These are phyloP conservation scores for Drosophila kanekoi DNA, from an alignment of 2,888 invertebrate genomes.

Conservation along the genomic window DNA sequence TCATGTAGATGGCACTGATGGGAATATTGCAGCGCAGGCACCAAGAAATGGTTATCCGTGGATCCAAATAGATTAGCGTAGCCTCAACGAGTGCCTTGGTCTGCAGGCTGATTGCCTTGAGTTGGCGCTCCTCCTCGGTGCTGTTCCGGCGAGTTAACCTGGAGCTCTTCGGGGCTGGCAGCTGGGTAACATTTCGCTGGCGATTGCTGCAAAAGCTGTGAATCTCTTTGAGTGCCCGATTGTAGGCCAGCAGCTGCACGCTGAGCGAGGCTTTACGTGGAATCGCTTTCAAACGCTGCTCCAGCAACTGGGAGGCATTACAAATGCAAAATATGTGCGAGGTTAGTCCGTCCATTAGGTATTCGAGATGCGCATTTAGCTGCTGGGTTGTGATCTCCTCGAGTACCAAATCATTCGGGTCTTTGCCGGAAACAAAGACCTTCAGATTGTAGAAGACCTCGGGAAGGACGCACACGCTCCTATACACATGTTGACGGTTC, in stretches of 20 bases:
- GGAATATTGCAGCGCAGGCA: constrained; percentile 14
- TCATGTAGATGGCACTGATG: constrained; percentile 7
- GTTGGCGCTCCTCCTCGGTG: neutral
- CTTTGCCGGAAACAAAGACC: constrained; percentile 10
- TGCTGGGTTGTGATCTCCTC: neutral
- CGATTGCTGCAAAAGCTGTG: neutral
- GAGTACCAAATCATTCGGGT: constrained; percentile 2
- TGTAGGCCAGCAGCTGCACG: constrained; percentile 3
- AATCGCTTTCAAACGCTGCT: neutral
- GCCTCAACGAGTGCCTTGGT: constrained; percentile 4
- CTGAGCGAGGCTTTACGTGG: neutral
- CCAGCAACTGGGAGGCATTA: constrained; percentile 23
- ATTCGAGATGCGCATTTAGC: constrained; percentile 6
- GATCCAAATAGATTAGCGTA: constrained; percentile 14
- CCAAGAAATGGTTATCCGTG: constrained; percentile 30
- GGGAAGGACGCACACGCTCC: neutral
- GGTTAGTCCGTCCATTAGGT: constrained; percentile 27
- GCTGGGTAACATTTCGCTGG: neutral
- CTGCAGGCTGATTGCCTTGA: neutral
- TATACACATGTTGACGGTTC: neutral
- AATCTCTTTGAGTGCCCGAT: constrained; percentile 2
- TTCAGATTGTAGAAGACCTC: constrained; percentile 10
- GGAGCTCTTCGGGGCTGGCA: neutral
- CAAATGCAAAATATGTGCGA: constrained; percentile 19
- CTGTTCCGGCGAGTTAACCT: too few species aligned